These are phyloP conservation scores for Entomyzon cyanotis DNA, from an alignment of 2,113 vertebrate species.

Conservation along the genomic window DNA sequence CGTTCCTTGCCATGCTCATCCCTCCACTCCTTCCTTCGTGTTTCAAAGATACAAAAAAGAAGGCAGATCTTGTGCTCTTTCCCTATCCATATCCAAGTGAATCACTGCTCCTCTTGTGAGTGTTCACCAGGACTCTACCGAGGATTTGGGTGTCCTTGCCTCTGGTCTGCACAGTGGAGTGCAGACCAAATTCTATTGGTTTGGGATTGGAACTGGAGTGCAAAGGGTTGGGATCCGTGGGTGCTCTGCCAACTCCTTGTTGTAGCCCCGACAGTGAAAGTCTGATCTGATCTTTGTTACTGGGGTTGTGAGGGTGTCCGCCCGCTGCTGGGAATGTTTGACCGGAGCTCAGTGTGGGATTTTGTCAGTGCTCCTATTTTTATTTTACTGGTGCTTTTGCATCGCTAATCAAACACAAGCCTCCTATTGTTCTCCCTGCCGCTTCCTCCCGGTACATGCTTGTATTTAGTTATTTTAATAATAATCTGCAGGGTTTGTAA, in stretches of 20 bases:
- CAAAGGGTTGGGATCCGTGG: background rate
- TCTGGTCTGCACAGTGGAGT: background rate
- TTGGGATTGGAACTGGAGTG: background rate
- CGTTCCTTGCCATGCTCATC: background rate
- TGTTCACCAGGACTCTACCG: fast-evolving
- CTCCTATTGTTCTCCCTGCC: constrained; percentile 34
- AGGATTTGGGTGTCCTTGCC: background rate
- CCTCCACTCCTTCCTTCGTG: background rate
- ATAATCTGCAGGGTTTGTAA: background rate
- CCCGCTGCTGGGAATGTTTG: background rate
- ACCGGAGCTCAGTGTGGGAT: background rate
- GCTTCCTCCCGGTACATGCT: background rate
- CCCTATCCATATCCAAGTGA: no score
- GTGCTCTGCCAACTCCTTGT: fast-evolving
- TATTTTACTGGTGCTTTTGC: constrained; percentile 13
- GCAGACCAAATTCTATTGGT: background rate
- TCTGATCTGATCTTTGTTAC: background rate
- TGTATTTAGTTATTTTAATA: constrained; percentile 10
- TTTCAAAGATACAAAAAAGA: background rate
- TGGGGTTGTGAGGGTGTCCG: background rate
- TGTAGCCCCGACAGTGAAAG: background rate
- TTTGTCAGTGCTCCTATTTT: constrained; percentile 4
- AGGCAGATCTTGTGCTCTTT: background rate
- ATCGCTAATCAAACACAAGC: constrained; percentile 20
- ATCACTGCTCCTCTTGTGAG: fast-evolving